phyloP scores from a whole-genome alignment of 2,113 vertebrate species.

The Vireo altiloquus region DNA sequence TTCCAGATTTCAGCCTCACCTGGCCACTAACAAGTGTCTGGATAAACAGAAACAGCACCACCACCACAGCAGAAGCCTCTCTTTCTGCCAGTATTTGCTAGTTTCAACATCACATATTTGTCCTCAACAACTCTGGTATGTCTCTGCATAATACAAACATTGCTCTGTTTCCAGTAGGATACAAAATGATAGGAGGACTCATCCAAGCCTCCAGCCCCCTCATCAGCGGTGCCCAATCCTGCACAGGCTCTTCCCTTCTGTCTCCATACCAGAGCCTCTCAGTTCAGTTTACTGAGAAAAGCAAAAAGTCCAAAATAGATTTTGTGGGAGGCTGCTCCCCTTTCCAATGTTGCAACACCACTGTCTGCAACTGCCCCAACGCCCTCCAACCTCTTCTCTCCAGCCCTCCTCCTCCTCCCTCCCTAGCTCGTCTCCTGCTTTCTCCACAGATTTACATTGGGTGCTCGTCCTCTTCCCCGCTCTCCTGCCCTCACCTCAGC shows the following conservation, averaged over 20 bases:
- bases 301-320: background rate
- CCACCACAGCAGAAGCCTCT: background rate
- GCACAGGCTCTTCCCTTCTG: accelerated
- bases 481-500: too few species aligned
- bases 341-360: accelerated
- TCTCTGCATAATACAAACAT: background rate
- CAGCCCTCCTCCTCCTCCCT: background rate
- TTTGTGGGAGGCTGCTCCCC: accelerated
- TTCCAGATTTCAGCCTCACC: background rate
- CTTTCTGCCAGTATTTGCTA: background rate
- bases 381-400: background rate
- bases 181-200: accelerated
- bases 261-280: background rate
- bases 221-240: background rate
- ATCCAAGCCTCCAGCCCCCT: background rate
- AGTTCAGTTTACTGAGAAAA: background rate
- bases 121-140: background rate
- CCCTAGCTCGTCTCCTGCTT: background rate
- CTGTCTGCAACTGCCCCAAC: background rate
- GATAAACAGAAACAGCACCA: background rate
- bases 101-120: background rate
- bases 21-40: accelerated
- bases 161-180: background rate
- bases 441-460: accelerated
- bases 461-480: background rate